phyloP scores from a whole-genome alignment of 2,797 vertebrate species.

The Antrozous pallidus region DNA sequence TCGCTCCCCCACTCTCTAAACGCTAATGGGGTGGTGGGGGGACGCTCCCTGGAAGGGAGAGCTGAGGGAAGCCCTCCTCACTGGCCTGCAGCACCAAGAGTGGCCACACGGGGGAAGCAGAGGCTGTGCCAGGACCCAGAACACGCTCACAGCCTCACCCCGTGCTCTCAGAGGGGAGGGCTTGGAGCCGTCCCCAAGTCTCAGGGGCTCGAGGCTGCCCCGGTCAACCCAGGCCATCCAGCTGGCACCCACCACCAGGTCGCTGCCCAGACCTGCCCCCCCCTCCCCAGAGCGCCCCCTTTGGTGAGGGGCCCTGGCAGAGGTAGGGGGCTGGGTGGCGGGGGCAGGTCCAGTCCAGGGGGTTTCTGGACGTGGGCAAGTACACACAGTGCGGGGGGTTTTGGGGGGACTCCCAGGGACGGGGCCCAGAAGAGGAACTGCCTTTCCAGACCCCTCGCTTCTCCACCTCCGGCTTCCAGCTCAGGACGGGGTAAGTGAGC shows the following conservation, averaged over 20 bases:
- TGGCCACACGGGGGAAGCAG: slow-evolving; percentile 19
- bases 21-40: too few species aligned
- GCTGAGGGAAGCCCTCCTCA: neutral
- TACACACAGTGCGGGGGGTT: accelerated
- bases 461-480: neutral
- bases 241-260: neutral
- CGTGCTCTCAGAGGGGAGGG: too few species aligned
- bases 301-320: neutral
- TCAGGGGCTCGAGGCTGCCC: neutral
- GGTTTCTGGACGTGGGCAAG: neutral
- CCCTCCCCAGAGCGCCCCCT: neutral
- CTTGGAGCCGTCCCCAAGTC: too few species aligned
- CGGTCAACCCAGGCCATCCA: neutral
- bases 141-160: neutral
- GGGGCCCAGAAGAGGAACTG: neutral
- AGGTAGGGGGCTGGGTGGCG: neutral
- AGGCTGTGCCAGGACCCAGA: accelerated
- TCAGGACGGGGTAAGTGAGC: neutral
- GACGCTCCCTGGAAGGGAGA: too few species aligned
- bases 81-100: neutral
- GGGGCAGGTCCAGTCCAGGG: neutral
- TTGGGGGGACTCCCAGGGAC: too few species aligned
- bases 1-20: neutral
- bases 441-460: neutral
- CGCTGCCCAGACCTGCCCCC: neutral